phyloP scores from a whole-genome alignment of 2,797 vertebrate genomes.

The Takifugu rubripes region DNA sequence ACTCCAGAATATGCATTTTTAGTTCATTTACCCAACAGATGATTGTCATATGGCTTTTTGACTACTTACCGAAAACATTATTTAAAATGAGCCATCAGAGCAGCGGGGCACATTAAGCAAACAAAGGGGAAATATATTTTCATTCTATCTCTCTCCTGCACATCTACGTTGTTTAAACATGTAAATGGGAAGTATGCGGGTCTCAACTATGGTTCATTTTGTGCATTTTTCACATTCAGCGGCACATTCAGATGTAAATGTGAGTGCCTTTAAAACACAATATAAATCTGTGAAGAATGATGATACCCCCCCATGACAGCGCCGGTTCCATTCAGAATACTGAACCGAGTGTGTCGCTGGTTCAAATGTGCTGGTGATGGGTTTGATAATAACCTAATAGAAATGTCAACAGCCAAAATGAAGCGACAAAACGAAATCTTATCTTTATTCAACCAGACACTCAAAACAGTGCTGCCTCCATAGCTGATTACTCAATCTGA shows the following conservation, averaged over 20 bases:
- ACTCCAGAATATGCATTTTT: conserved; percentile 39
- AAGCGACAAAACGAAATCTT: conserved; percentile 18
- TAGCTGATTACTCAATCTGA: conserved; percentile 23
- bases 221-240: conserved; percentile 41
- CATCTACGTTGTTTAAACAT: conserved; percentile 36
- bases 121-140: conserved; percentile 48
- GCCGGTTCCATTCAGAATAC: too few species aligned
- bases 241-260: conserved; percentile 45
- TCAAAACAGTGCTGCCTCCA: conserved; percentile 21
- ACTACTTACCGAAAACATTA: conserved; percentile 53
- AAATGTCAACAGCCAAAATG: conserved; percentile 31
- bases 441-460: conserved; percentile 24
- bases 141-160: conserved; percentile 37
- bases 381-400: conserved; percentile 31
- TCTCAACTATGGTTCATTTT: conserved; percentile 41
- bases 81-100: conserved; percentile 56
- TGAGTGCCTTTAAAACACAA: conserved; percentile 26
- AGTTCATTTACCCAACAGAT: conserved; percentile 52
- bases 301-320: conserved; percentile 19
- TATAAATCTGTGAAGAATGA: conserved; percentile 30
- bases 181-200: conserved; percentile 29
- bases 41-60: conserved; percentile 51
- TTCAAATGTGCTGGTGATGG: conserved; percentile 22
- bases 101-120: conserved; percentile 41
- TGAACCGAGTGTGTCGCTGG: too few species aligned